Evolutionary conservation across 2,113 vertebrate genomes (phyloP), one percentile per base, ranked within the genome.

Genomic region (Osmerus mordax): DNA sequence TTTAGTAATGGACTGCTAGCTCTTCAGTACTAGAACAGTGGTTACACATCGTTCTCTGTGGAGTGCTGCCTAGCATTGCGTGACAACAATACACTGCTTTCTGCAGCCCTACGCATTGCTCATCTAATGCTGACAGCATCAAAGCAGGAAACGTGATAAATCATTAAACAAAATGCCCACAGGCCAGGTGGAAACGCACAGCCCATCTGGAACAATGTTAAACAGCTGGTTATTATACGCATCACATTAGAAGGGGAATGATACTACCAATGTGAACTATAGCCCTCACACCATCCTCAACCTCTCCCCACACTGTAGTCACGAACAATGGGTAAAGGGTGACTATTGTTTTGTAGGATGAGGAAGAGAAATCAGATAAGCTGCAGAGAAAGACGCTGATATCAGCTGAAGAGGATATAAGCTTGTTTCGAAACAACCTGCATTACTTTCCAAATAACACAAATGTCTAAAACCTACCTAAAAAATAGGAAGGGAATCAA

Each of bases 111-210:
- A 36, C 47, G 47, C 66, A 69, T 36, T 29, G 59, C 60, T 78
- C 76, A 77, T 67, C 29, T 7, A 62, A 74, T 77, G 78, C 47
- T 76, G 51, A 76, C 81, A 14, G 55, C 77, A 82, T 80, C 70
- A n/a, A 79, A 83, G 68, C 76, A 83, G 80, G 75, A 87, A 77
- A 81, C 55, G 47, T 80, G 86, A 85, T 84, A 84, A 84, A 83
- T 83, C 63, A 70, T 85, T 80, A 65, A 83, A 81, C 74, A 78
- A 81, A 81, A 84, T n/a, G 64, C 72, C 70, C 62, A 59, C 3
- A 7, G 73, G 67, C 70, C 47, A 75, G 64, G 52, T 68, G 68
- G 80, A 76, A 81, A 76, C 41, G 56, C 65, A 75, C 18, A 52
- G 67, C 67, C 68, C 73, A 80, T 82, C 72, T 80, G 77, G 75